A percentile compares a stretch with the other conserved stretches of the same genome.
Conservation (phyloP, 1,140 invertebrate species). For the Lepidurus apus region DNA sequence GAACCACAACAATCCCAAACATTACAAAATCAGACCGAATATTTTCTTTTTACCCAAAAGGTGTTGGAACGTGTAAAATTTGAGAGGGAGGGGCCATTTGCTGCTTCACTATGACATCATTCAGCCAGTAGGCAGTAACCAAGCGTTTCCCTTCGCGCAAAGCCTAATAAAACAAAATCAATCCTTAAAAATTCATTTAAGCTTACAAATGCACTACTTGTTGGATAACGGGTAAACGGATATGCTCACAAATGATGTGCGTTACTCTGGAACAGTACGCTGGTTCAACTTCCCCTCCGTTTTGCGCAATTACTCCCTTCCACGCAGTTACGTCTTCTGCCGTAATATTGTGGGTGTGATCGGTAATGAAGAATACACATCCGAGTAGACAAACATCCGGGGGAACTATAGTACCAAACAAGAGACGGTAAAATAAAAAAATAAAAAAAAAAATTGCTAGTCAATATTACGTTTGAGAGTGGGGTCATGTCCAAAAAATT, state of each 20-base stretch:
- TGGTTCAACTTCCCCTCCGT: constrained; percentile 83
- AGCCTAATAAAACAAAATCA: constrained; percentile 50
- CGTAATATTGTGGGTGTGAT: constrained; percentile 55
- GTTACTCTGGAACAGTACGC: constrained; percentile 78
- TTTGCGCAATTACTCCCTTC: constrained; percentile 73
- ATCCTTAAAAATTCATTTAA: constrained; percentile 16
- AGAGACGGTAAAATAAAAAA: not conserved
- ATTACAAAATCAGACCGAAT: constrained; percentile 25
- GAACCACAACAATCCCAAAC: constrained; percentile 27
- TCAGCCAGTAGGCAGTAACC: constrained; percentile 90
- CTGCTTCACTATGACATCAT: constrained; percentile 75
- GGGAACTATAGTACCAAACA: constrained; percentile 60
- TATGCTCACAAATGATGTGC: constrained; percentile 84
- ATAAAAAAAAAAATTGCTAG: not conserved
- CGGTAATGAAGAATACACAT: constrained; percentile 83
- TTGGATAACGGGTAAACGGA: constrained; percentile 79
- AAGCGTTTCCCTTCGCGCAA: constrained; percentile 73
- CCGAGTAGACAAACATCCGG: constrained; percentile 82
- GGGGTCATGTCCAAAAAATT: constrained; percentile 45
- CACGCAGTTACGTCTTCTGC: constrained; percentile 59
- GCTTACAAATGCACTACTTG: constrained; percentile 50
- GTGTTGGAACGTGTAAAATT: constrained; percentile 73
- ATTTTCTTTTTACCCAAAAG: constrained; percentile 53
- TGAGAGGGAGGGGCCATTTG: constrained; percentile 85
- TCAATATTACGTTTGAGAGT: constrained; percentile 62